Evolutionary conservation across 2,113 vertebrate genomes (phyloP).

Genomic region (Rafetus swinhoei): DNA sequence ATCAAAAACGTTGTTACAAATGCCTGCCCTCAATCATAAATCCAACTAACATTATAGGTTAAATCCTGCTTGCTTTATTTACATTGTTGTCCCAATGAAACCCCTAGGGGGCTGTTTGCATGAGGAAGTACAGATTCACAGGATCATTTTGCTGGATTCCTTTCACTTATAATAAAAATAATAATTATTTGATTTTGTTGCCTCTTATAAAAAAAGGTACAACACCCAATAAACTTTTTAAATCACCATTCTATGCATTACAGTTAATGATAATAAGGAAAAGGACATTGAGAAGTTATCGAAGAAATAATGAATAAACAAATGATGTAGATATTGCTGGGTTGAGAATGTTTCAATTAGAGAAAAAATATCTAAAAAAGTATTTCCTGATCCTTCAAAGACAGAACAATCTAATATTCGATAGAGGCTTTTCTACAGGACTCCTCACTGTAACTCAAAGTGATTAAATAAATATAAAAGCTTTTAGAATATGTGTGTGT

Average conservation of each 20-base stretch:
- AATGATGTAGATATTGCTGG: neutral
- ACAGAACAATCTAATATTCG: neutral
- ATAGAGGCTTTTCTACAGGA: neutral
- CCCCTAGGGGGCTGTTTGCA: neutral
- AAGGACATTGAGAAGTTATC: neutral
- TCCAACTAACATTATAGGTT: conserved; percentile 57
- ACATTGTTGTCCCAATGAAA: neutral
- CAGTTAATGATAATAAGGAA: neutral
- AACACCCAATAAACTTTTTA: neutral
- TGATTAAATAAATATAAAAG: neutral
- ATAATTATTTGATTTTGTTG: neutral
- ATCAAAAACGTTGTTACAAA: conserved; percentile 62
- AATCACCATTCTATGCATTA: neutral
- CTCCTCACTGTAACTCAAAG: fast-evolving
- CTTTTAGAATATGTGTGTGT: fast-evolving
- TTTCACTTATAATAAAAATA: conserved; percentile 7
- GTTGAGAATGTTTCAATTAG: fast-evolving
- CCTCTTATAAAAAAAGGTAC: neutral
- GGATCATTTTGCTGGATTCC: neutral
- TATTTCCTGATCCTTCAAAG: neutral
- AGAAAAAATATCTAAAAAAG: neutral
- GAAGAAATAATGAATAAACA: neutral
- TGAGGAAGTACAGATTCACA: neutral
- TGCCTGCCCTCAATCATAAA: conserved; percentile 65
- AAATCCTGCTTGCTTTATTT: conserved; percentile 44